A percentile compares a stretch with the other conserved stretches of the same genome.
Evolutionary conservation across 2,797 vertebrate genomes (phyloP).

Genomic region (Zenarchopterus dispar): DNA sequence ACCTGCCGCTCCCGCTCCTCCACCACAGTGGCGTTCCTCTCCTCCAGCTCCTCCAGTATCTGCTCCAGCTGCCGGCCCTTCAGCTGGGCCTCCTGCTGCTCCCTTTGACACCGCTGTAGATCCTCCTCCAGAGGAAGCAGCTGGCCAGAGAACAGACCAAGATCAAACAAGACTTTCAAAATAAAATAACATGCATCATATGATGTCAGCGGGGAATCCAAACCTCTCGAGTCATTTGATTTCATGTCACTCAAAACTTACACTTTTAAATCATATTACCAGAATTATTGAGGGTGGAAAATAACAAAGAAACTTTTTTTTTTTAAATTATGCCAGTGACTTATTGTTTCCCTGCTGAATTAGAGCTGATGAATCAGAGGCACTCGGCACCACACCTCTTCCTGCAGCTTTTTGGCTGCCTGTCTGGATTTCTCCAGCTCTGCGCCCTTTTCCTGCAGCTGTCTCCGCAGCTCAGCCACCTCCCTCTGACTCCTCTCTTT

Average conservation of each 20-base stretch:
- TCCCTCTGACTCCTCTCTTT: slow-evolving; percentile 89
- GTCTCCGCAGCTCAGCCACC: slow-evolving; percentile 85
- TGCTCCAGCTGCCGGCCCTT: slow-evolving; percentile 89
- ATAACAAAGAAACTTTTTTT: not conserved
- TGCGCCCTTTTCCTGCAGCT: slow-evolving; percentile 89
- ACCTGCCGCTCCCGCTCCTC: slow-evolving; percentile 88
- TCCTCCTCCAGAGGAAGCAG: slow-evolving; percentile 89
- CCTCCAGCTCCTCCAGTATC: slow-evolving; percentile 87
- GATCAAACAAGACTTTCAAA: slow-evolving; percentile 17
- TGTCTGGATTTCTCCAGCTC: slow-evolving; percentile 88
- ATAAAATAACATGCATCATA: slow-evolving; percentile 24
- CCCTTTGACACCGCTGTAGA: slow-evolving; percentile 83
- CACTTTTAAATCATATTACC: not conserved
- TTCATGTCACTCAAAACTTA: too few relatives aligned
- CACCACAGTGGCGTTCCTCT: slow-evolving; percentile 81
- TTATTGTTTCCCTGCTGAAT: slow-evolving; percentile 11
- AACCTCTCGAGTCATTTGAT: not conserved
- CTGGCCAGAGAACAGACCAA: slow-evolving; percentile 73
- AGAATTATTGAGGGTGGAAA: not conserved
- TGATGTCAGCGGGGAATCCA: not conserved
- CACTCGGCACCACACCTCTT: slow-evolving; percentile 86
- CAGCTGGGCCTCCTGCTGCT: slow-evolving; percentile 87
- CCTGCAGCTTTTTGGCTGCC: slow-evolving; percentile 85
- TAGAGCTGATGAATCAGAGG: slow-evolving; percentile 7
- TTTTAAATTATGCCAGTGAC: not conserved